Evolutionary conservation across 2,113 vertebrate species (phyloP).

Genomic region (Geococcyx californianus): DNA sequence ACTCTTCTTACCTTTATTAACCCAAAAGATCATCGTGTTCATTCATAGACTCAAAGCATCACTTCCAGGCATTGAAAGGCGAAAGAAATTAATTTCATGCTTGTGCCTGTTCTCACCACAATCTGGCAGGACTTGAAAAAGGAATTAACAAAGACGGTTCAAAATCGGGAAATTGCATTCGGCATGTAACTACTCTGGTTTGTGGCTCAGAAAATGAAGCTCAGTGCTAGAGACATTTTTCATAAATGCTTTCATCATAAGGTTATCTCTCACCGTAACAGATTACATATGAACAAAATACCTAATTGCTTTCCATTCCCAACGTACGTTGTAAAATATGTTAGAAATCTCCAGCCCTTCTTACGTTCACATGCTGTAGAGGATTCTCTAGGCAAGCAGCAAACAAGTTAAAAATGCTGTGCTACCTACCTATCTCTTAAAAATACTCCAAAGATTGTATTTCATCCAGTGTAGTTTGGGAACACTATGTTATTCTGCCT

Average conservation of each 20-base stretch:
- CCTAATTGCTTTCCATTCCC: background rate
- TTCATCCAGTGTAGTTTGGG: background rate
- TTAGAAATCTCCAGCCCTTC: background rate
- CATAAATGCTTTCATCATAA: background rate
- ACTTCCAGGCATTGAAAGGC: slow-evolving; percentile 30
- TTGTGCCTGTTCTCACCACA: slow-evolving; percentile 50
- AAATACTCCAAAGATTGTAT: background rate
- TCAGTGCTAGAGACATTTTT: background rate
- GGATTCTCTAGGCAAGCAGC: background rate
- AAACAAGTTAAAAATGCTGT: background rate
- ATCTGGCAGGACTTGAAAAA: slow-evolving; percentile 49
- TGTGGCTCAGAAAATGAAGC: background rate
- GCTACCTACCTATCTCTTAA: background rate
- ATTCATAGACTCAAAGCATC: slow-evolving; percentile 15
- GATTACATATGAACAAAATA: background rate
- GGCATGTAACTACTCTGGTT: background rate
- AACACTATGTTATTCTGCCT: background rate
- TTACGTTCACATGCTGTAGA: background rate
- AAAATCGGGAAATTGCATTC: background rate
- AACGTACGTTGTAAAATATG: background rate
- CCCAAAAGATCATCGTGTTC: background rate
- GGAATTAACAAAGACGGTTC: slow-evolving; percentile 40
- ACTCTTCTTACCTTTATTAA: background rate
- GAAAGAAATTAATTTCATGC: slow-evolving; percentile 60
- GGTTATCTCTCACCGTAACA: background rate